Percentiles rank a stretch among this genome's conserved stretches.
These are phyloP conservation scores for Clarias pachynema DNA, from an alignment of 2,797 vertebrate species.

Conservation along the genomic window DNA sequence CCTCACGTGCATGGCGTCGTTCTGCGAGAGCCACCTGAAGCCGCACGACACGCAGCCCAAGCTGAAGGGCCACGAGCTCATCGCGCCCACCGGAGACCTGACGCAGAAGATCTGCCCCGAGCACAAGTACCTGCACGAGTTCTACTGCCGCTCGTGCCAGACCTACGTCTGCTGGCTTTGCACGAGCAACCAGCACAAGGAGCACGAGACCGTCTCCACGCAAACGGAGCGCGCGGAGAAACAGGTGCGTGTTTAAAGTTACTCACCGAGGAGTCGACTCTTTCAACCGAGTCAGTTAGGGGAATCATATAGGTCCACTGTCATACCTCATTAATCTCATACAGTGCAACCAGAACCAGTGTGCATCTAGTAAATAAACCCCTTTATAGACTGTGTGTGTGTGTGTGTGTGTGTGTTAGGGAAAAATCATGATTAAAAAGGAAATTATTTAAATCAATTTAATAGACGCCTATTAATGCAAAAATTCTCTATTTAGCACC, in stretches of 20 bases:
- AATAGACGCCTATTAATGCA: not conserved
- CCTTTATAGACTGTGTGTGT: not conserved
- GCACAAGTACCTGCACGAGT: slow-evolving; percentile 83
- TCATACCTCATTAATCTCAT: not conserved
- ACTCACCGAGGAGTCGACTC: not conserved
- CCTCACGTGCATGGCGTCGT: slow-evolving; percentile 78
- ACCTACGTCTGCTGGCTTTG: slow-evolving; percentile 79
- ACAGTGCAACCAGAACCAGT: not conserved
- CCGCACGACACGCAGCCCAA: slow-evolving; percentile 71
- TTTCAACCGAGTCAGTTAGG: not conserved
- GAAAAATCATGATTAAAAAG: not conserved
- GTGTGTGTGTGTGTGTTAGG: not conserved
- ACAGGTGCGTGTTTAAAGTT: slow-evolving; percentile 66
- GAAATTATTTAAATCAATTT: not conserved
- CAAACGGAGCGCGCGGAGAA: slow-evolving; percentile 72
- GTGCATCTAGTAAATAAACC: not conserved
- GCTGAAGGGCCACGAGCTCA: slow-evolving; percentile 76
- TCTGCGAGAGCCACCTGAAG: slow-evolving; percentile 75
- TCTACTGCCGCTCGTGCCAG: slow-evolving; percentile 76
- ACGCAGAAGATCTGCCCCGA: slow-evolving; percentile 78
- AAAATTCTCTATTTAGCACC: not conserved
- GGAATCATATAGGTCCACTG: not conserved
- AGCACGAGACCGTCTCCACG: slow-evolving; percentile 75
- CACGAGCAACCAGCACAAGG: slow-evolving; percentile 78
- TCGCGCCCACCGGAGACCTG: slow-evolving; percentile 69